A percentile compares a stretch with the other conserved stretches of the same genome.
These are phyloP conservation scores for Scaptomyza reducta DNA, from an alignment of 2,888 invertebrate species.

Conservation along the genomic window DNA sequence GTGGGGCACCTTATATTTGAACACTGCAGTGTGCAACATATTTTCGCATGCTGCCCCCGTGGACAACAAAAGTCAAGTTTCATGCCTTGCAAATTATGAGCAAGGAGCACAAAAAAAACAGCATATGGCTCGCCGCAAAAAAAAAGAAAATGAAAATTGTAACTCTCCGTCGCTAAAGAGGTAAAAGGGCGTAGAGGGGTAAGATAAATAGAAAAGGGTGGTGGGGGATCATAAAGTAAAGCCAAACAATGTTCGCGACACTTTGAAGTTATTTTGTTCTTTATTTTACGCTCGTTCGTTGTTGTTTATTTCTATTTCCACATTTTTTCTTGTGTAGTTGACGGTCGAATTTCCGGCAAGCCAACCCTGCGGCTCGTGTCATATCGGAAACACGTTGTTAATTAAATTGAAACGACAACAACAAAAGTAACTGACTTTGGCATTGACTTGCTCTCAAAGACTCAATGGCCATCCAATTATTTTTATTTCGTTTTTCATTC, in stretches of 20 bases:
- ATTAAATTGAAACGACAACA: slow-evolving; percentile 70
- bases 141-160: slow-evolving; percentile 70
- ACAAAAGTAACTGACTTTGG: slow-evolving; percentile 35
- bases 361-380: slow-evolving; percentile 45
- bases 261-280: slow-evolving; percentile 58
- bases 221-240: not conserved
- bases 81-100: slow-evolving; percentile 75
- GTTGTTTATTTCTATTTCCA: slow-evolving; percentile 43
- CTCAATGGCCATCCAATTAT: slow-evolving; percentile 64
- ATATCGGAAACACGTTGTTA: slow-evolving; percentile 70
- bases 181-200: not conserved
- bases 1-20: slow-evolving; percentile 78
- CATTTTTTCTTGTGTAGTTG: slow-evolving; percentile 47
- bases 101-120: slow-evolving; percentile 25
- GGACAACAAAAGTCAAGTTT: slow-evolving; percentile 56
- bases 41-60: slow-evolving; percentile 42
- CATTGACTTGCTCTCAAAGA: slow-evolving; percentile 11
- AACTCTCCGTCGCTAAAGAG: slow-evolving; percentile 62
- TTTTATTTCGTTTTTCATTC: slow-evolving; percentile 52
- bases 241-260: slow-evolving; percentile 51
- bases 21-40: slow-evolving; percentile 61
- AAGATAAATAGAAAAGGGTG: not conserved
- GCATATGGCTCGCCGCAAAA: slow-evolving; percentile 41
- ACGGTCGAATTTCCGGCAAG: slow-evolving; percentile 66
- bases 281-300: slow-evolving; percentile 6